Percentiles rank a stretch among this genome's conserved stretches.
Evolutionary conservation across 1,140 invertebrate genomes (phyloP).

Genomic region (Calosoma granatense): DNA sequence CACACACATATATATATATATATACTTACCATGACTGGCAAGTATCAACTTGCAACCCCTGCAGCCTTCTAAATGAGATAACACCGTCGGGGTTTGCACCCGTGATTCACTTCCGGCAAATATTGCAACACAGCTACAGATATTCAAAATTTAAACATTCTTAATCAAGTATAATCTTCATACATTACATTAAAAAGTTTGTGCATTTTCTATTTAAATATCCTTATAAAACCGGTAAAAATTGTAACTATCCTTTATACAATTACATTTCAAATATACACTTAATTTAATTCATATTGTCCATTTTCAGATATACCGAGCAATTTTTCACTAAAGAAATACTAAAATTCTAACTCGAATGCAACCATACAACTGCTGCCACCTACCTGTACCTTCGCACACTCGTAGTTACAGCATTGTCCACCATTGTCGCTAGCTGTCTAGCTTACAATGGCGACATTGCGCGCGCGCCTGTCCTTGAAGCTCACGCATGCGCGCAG

Average conservation of each 20-base stretch:
- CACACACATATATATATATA: background rate
- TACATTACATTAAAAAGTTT: no score
- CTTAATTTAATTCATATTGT: no score
- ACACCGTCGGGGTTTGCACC: background rate
- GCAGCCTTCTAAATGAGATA: background rate
- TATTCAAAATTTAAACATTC: no score
- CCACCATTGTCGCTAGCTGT: background rate
- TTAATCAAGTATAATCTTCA: no score
- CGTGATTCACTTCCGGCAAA: background rate
- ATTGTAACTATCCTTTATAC: no score
- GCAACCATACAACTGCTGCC: background rate
- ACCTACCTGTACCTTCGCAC: background rate
- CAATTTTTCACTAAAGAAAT: background rate
- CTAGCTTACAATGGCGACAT: background rate
- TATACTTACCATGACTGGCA: background rate
- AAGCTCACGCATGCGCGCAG: background rate
- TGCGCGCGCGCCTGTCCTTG: background rate
- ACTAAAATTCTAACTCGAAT: background rate
- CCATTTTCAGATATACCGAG: background rate
- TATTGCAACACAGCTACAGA: no score
- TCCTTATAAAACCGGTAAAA: no score
- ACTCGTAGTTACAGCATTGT: background rate
- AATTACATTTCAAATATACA: no score
- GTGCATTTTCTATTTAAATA: no score
- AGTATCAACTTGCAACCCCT: background rate